Base-by-base conservation (phyloP, 1,140 invertebrate species). In the Zaprionus capensis region DNA sequence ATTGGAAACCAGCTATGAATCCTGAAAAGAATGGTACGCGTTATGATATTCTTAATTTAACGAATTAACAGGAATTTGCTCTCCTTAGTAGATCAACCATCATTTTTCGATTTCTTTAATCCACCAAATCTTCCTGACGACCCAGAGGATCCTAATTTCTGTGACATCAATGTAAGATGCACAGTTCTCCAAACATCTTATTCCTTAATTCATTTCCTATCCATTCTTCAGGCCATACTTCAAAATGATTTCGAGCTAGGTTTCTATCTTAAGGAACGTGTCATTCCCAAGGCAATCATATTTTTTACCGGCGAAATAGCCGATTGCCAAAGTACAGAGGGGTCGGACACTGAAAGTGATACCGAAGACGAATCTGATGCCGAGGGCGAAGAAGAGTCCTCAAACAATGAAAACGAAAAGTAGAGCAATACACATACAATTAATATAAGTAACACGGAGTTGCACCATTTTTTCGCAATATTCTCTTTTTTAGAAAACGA, bases 31-130 rank as follows among this genome's bases (percentile, higher is more conserved):
- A 98, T 97, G 93, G 97, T 97, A 51, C 11, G 12, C 3, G 1
- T 9, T 17, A 46, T 3, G 3, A 46, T 12, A 51, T 24, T 20
- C 92, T 96, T 4, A 9, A 98, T 90, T 97, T 46, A n/a, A 15
- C 9, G 6, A 46, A 2, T 6, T 53, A 17, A 15, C 9, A 24
- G 1, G 15, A 26, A 7, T 5, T 12, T 55, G 4, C 24, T 38
- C 3, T n/a, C 11, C 12, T 12, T 26, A 17, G 11, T 17, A 66
- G 72, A 81, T 3, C 58, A 79, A 53, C 56, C 76, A 5, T 79
- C 97, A 2, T 99, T 99, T 93, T 99, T 99, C 93, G 98, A 98
- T 91, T 99, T 99, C 94, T 99, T 99, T 93, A 94, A 93, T 79
- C 97, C 98, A 64, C 97, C 97, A 71, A 80, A n/a, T 56, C 46